Conservation (phyloP, 2,113 vertebrate species). For the Burhinus bistriatus region DNA sequence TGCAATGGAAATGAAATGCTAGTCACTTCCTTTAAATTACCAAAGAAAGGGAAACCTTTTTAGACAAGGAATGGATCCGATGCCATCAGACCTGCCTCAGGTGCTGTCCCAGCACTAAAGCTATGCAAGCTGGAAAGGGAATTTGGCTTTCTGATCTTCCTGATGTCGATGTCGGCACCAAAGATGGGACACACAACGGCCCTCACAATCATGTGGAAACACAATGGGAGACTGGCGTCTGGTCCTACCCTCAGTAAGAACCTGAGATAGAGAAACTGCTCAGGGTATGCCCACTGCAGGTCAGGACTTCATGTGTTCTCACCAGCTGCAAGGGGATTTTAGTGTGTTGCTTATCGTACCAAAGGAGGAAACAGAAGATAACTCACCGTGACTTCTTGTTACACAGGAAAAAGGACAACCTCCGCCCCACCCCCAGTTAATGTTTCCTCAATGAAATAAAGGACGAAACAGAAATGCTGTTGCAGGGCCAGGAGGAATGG, state of each 20-base stretch:
- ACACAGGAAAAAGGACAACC: neutral
- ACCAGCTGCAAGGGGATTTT: neutral
- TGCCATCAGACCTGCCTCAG: neutral
- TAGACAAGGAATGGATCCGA: neutral
- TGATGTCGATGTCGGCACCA: neutral
- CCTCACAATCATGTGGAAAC: neutral
- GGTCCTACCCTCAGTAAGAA: neutral
- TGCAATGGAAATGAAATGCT: too few relatives aligned
- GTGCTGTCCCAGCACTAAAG: neutral
- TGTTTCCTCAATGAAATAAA: neutral
- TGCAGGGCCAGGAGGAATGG: fast-evolving
- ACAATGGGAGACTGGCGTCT: too few relatives aligned
- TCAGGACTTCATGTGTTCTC: neutral
- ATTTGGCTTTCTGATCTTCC: neutral
- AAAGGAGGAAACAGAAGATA: neutral
- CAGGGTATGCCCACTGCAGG: neutral
- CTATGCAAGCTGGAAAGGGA: neutral
- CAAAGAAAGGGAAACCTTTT: neutral
- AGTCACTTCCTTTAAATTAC: neutral
- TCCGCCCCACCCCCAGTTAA: neutral
- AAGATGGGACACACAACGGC: neutral
- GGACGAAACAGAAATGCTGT: neutral
- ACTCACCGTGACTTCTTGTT: neutral
- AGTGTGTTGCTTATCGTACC: neutral
- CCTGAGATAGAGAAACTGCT: neutral